Evolutionary conservation across 2,113 vertebrate species (phyloP).

Genomic region (Oxyruncus cristatus): DNA sequence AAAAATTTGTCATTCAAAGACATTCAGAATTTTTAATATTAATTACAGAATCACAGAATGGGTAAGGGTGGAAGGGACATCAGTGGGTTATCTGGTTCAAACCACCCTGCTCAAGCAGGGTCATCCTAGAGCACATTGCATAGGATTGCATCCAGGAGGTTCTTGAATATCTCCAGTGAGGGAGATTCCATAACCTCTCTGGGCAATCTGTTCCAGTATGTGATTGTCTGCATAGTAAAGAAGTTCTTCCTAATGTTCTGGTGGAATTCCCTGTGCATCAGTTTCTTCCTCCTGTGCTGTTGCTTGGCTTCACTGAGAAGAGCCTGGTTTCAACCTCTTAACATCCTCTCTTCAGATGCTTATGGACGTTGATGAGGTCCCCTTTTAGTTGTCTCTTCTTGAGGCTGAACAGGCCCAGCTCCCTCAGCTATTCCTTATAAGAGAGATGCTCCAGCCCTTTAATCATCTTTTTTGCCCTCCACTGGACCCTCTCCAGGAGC

Average conservation of each 20-base stretch:
- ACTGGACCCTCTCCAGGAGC: neutral
- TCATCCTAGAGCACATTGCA: neutral
- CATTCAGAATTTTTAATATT: neutral
- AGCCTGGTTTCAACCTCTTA: neutral
- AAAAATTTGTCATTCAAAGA: neutral
- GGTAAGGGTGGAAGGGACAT: neutral
- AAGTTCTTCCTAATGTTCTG: neutral
- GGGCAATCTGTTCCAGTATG: neutral
- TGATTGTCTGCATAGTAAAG: neutral
- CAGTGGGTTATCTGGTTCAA: neutral
- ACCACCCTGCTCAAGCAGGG: neutral
- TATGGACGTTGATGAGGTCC: neutral
- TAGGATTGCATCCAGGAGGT: neutral
- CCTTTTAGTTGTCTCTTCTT: neutral
- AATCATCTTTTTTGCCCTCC: fast-evolving
- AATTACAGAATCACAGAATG: neutral
- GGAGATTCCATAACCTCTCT: neutral
- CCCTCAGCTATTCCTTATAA: neutral
- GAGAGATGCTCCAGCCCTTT: neutral
- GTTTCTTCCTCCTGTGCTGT: neutral
- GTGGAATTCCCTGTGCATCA: neutral
- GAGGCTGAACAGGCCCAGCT: neutral
- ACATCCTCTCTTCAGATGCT: neutral
- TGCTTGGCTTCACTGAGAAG: neutral
- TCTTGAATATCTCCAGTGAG: neutral